Base-by-base conservation (phyloP, 1,140 invertebrate species). In the Drosophila obscura region DNA sequence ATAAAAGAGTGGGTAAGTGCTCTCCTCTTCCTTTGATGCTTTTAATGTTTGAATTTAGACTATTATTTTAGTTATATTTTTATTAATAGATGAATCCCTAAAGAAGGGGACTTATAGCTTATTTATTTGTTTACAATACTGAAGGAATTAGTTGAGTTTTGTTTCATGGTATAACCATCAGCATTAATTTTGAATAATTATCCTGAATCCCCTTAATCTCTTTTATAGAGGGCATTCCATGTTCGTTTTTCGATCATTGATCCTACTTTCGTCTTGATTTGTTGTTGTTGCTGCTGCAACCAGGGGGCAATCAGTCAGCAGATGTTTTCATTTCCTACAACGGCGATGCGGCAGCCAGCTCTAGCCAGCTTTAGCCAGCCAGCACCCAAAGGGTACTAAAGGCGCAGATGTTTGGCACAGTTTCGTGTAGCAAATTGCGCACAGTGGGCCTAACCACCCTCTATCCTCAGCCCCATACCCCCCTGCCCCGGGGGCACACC, bases 231-330 rank as follows among this genome's bases (percentile, higher is more conserved):
- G 19, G 66, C 51, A 69, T 69, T 43, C 1, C 5, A 13, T 35
- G 5, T 69, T 69, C 64, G 51, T 31, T 11, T 3, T 69, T 4
- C 3, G 8, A 4, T 7, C 5, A 11, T 43, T 39, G 51, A 44
- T 68, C 26, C 35, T 50, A 19, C 15, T 68, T 68, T 50, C 44
- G 35, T 50, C 50, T 56, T 46, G 49, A 46, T 39, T 57, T 64
- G 41, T 60, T 19, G 45, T 46, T 39, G 13, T 48, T 6, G 43
- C 57, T 60, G 41, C 75, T 57, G 68, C 79, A 69, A 82, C 83
- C 83, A 88, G 84, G 84, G 84, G 83, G 84, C 83, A 88, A 88
- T 88, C 83, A 88, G 83, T 87, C 83, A 88, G 83, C 83, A 88
- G 83, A 88, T 88, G 83, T 88, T 88, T 88, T 88, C 84, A 88